Evolutionary conservation across 2,888 invertebrate genomes (phyloP), one percentile per base, ranked within the genome.

Genomic region (Pristionchus arcanus): DNA sequence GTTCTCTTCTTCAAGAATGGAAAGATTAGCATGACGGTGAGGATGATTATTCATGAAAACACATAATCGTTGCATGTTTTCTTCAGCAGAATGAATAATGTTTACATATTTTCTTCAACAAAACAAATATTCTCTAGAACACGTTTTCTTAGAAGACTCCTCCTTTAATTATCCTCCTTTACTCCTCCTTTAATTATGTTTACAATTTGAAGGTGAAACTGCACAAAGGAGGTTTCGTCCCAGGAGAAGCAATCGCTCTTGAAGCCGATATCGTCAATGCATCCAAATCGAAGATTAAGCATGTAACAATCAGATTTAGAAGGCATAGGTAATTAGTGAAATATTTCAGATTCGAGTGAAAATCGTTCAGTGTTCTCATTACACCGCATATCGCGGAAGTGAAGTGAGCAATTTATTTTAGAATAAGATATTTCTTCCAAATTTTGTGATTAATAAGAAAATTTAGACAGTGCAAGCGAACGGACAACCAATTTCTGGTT

Each of bases 1-100:
- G 83, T 91, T 21, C 66, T 92, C 34, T 91, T 89, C 85, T 92
- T 92, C 89, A 92, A 92, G 77, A 90, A 90, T 71, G 92, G 92
- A 34, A 63, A 74, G 37, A 77, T 92, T 21, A 68, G 68, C 59
- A 89, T 90, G 19, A 90, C 90, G 59, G 91, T 91, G 59, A 68
- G 88, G n/a, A 19, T 28, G 21, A 4, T 63, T 63, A 2, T 63
- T 63, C 25, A 25, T n/a, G 13, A 5, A 5, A 63, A 63, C 25
- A 25, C 13, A 1, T 21, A 4, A 19, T 63, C 63, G 1, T 21
- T 21, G 21, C 19, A 49, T 49, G 3, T 49, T 49, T 49, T 49
- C 42, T 49, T 49, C 42, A 49, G 7, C 7, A 49, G 13, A 49
- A 49, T 13, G 13, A 49, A 49, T 49, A 49, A 49, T 49, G 13